Evolutionary conservation across 1,140 invertebrate species (phyloP).

Genomic region (Artemia franciscana): DNA sequence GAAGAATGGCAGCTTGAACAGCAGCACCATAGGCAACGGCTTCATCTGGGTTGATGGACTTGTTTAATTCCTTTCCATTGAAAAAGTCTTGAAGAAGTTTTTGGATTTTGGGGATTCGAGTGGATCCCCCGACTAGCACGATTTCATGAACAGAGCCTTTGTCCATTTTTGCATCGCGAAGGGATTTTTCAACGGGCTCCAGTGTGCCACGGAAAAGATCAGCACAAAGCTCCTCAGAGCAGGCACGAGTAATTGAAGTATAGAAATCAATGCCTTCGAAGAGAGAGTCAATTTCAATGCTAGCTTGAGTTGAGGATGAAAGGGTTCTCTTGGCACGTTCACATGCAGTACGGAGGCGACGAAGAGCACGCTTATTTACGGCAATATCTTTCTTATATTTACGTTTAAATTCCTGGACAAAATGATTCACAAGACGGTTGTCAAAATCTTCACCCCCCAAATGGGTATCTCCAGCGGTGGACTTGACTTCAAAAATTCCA

Average conservation of each 20-base stretch:
- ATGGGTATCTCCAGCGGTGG: constrained; percentile 66
- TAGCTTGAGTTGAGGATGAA: constrained; percentile 78
- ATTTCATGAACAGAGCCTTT: constrained; percentile 81
- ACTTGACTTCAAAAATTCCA: too few relatives aligned
- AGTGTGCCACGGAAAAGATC: constrained; percentile 65
- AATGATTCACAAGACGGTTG: constrained; percentile 83
- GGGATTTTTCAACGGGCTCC: constrained; percentile 81
- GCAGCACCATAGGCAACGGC: constrained; percentile 74
- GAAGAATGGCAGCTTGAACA: constrained; percentile 68
- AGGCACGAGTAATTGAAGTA: constrained; percentile 79
- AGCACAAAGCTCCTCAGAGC: constrained; percentile 71
- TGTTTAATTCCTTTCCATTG: constrained; percentile 91
- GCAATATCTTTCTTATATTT: constrained; percentile 89
- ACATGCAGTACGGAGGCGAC: constrained; percentile 74
- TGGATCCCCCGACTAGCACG: constrained; percentile 88
- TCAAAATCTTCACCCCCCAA: constrained; percentile 96
- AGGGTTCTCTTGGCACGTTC: constrained; percentile 88
- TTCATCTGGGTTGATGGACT: constrained; percentile 39
- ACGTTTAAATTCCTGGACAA: constrained; percentile 86
- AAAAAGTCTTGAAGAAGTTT: constrained; percentile 43
- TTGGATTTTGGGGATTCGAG: constrained; percentile 92
- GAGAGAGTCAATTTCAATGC: constrained; percentile 80
- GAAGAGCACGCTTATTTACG: constrained; percentile 65
- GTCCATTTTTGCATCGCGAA: constrained; percentile 81
- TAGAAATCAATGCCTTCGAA: constrained; percentile 92